Base-by-base conservation (phyloP, 2,888 invertebrate genomes). In the Zygogramma bicolorata region DNA sequence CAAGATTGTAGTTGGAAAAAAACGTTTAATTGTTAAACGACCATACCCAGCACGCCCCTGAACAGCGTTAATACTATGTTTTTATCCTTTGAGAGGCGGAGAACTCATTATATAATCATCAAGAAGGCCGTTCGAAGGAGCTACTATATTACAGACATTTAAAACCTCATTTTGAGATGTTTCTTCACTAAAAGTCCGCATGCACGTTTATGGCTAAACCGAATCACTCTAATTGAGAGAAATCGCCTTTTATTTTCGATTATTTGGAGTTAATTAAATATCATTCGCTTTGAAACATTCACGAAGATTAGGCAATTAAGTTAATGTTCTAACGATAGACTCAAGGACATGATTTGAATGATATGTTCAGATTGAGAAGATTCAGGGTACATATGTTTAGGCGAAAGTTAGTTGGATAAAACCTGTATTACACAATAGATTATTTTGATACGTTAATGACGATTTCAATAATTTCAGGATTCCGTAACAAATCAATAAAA, bases 101-200 rank as follows among this genome's bases (percentile, higher is more conserved):
- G 59, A 59, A 65, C 42, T 70, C 65, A 59, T 70, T 70, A 70
- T 49, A 60, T 60, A 65, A 65, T 65, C 60, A 65, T 70, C 65
- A 70, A 70, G 65, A 58, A 70, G 70, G 70, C 62, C 38, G 70
- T 65, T 65, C 65, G 38, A 49, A 13, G 29, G 20, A 65, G 65
- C 70, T 65, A 70, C 70, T 65, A 65, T 49, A 29, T 70, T 70
- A 70, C 70, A 65, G 49, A 49, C 63, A 65, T 31, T 65, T 65
- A 63, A 63, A 63, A 63, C 29, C 49, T 49, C 63, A 49, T 65
- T 65, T 63, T 46, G n/a, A 29, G 49, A 31, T 27, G 15, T 27
- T 49, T 49, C 63, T 49, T 34, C 49, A 65, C 63, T 53, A 27
- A 53, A 53, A 53, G 53, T 53, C n/a, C 3, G 5, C 53, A 53